Conservation (phyloP, 1,140 invertebrate species). For the Polyergus mexicanus region DNA sequence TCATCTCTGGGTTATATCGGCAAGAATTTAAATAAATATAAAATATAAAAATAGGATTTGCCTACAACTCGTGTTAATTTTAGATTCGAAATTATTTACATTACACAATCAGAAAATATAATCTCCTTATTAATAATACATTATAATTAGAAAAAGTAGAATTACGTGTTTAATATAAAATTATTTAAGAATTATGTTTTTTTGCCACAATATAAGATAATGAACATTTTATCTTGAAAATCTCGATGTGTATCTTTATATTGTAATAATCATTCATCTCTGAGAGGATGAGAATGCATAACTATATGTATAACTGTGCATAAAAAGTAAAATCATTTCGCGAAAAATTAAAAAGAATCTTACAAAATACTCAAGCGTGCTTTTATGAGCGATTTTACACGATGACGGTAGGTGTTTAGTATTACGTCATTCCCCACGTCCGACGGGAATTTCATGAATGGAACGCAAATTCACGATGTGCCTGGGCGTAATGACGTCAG, state of each 20-base stretch:
- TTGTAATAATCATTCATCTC: constrained; percentile 3
- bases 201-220: background rate
- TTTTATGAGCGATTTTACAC: constrained; percentile 22
- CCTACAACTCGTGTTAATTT: background rate
- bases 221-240: background rate
- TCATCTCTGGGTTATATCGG: background rate
- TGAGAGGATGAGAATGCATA: too few species aligned
- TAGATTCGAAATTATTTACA: constrained; percentile 1
- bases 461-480: constrained; percentile 33
- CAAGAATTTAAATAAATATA: background rate
- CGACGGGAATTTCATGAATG: constrained; percentile 54
- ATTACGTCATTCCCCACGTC: constrained; percentile 36
- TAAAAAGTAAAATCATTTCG: background rate
- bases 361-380: background rate
- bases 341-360: background rate
- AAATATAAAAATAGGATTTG: background rate
- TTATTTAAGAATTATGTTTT: background rate
- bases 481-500: constrained; percentile 48
- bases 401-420: background rate
- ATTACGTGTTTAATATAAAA: background rate
- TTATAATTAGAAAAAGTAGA: background rate
- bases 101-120: background rate
- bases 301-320: too few species aligned
- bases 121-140: background rate
- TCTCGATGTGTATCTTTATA: background rate